Base-by-base conservation (phyloP, 2,797 vertebrate genomes). In the Cossypha heuglini region DNA sequence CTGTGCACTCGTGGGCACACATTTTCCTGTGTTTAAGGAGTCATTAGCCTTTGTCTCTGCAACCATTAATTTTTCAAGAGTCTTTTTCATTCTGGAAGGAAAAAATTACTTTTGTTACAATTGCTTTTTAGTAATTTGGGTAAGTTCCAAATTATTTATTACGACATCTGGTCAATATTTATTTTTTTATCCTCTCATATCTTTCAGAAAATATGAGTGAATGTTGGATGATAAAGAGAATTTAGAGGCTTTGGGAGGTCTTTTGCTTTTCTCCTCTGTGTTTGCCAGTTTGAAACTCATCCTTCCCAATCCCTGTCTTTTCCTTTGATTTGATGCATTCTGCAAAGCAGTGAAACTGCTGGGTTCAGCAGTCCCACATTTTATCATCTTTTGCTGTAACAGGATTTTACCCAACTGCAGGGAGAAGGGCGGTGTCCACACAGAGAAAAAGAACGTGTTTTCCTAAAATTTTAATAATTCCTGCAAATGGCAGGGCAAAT, bases 81-180 rank as follows among this genome's bases (percentile, higher is more conserved):
- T 83, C 42, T 63, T 71, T 45, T 88, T 88, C 35, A 89, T 79
- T 85, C 67, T 89, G 16, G 42, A 89, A 91, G 33, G 51, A 59
- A 94, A 85, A 73, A 85, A 75, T 6, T 0, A 59, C 67, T 87
- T 85, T 73, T 69, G 12, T 76, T 68, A 67, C 59, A 74, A 35
- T 72, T 61, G 29, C 35, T 72, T 92, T 92, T 91, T 73, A 79
- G 71, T 80, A 58, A 80, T 92, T 85, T 89, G 86, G 84, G 75
- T 16, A 92, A 29, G 22, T 76, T 94, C 68, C 89, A 83, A 72
- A 88, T 86, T 83, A 75, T 86, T 94, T 92, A 72, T 76, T 90
- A 66, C 45, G 64, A 59, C 48, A 73, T 82, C 67, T 92, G 75
- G 58, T 88, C 52, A 89, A 19, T 73, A 71, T 48, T 31, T 86